Evolutionary conservation across 2,113 vertebrate species (phyloP).

Genomic region (Cygnus buccinator): DNA sequence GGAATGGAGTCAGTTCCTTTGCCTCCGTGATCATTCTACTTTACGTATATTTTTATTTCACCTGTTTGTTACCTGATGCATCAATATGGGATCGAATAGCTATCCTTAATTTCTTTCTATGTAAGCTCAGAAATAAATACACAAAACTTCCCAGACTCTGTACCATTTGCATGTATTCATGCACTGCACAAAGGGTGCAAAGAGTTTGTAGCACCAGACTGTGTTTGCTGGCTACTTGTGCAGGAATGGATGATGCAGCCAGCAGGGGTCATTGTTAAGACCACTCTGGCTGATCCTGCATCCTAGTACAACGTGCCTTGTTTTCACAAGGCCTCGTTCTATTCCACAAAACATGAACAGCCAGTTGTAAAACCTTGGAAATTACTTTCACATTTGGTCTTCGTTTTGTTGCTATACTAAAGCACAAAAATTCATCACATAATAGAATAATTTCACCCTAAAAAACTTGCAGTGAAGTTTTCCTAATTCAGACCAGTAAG

Average conservation of each 20-base stretch:
- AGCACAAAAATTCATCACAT: neutral
- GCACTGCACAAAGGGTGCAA: fast-evolving
- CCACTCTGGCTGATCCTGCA: fast-evolving
- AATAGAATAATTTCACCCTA: neutral
- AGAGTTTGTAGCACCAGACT: too few relatives aligned
- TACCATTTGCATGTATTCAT: fast-evolving
- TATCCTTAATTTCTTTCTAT: neutral
- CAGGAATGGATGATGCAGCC: fast-evolving
- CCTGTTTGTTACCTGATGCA: neutral
- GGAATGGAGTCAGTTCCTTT: neutral
- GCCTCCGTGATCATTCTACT: neutral
- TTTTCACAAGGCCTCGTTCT: neutral
- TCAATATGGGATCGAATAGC: neutral
- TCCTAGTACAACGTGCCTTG: fast-evolving
- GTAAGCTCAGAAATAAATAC: neutral
- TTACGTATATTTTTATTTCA: neutral
- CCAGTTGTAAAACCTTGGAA: neutral
- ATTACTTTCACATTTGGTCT: neutral
- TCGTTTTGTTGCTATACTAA: neutral
- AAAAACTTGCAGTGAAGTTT: neutral
- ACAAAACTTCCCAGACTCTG: fast-evolving
- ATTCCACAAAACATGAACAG: neutral
- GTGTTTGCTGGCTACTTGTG: fast-evolving
- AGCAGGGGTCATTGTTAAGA: conserved; percentile 20
- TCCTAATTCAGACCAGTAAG: neutral